Conservation (phyloP, 2,888 invertebrate species). For the Nasonia oneida region DNA sequence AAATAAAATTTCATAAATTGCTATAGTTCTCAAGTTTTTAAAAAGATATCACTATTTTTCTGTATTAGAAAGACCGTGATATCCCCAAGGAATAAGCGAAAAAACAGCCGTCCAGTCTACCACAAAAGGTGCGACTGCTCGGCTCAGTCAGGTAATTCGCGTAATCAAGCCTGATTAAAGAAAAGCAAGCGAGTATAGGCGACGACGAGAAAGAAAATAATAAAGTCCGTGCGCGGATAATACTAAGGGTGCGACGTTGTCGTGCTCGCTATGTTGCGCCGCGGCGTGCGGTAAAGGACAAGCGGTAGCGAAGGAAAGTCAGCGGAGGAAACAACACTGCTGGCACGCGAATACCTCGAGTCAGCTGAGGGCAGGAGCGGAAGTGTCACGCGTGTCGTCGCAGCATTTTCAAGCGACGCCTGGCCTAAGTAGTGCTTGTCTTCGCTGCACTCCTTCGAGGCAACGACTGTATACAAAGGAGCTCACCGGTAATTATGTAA, state of each 20-base stretch:
- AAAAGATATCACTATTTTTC: background rate
- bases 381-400: conserved; percentile 22
- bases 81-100: background rate
- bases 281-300: background rate
- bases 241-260: background rate
- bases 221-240: background rate
- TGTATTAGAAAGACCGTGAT: background rate
- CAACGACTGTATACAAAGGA: conserved; percentile 10
- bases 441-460: conserved; percentile 11
- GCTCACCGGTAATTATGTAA: conserved; percentile 49
- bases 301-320: conserved; percentile 2
- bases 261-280: no score
- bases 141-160: background rate
- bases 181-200: background rate
- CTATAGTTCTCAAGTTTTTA: no score
- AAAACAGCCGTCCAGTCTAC: background rate
- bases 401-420: background rate
- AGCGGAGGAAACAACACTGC: background rate
- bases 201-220: background rate
- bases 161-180: conserved; percentile 21
- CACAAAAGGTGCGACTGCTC: background rate
- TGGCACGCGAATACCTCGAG: background rate
- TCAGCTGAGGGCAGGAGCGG: conserved; percentile 11
- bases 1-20: no score
- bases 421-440: background rate